Evolutionary conservation across 2,113 vertebrate species (phyloP).

Genomic region (Osmerus mordax): DNA sequence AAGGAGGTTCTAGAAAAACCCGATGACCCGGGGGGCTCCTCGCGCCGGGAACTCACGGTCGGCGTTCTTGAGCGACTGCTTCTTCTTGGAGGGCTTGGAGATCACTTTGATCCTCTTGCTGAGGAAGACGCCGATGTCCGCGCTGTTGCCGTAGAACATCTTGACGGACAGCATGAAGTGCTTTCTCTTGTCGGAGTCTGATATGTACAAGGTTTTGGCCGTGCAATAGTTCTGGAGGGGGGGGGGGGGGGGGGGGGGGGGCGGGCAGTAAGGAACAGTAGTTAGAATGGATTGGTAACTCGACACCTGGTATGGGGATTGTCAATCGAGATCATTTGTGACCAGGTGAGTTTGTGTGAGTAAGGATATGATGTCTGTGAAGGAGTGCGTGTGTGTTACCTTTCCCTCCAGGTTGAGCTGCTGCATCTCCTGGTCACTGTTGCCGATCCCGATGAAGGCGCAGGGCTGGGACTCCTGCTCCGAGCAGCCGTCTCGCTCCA

Average conservation of each 20-base stretch:
- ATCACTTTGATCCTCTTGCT: slow-evolving; percentile 99
- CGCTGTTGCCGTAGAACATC: slow-evolving; percentile 99
- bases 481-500: slow-evolving; percentile 95
- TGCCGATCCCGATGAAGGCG: slow-evolving; percentile 98
- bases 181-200: slow-evolving; percentile 99
- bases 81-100: slow-evolving; percentile 99
- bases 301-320: no score
- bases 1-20: no score
- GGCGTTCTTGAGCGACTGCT: slow-evolving; percentile 98
- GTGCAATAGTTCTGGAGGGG: slow-evolving; percentile 95
- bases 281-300: no score
- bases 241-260: slow-evolving; percentile 23
- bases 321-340: no score
- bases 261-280: not conserved
- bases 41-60: slow-evolving; percentile 82
- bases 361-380: no score
- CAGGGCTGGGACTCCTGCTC: slow-evolving; percentile 98
- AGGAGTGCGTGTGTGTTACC: slow-evolving; percentile 65
- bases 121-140: slow-evolving; percentile 98
- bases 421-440: slow-evolving; percentile 99
- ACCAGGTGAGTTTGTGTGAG: no score
- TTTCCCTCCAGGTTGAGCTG: slow-evolving; percentile 99
- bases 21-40: no score
- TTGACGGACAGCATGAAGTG: slow-evolving; percentile 99
- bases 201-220: slow-evolving; percentile 99